Evolutionary conservation across 2,113 vertebrate species (phyloP), one percentile per base, ranked within the genome.

Genomic region (Hippocampus barbouri): DNA sequence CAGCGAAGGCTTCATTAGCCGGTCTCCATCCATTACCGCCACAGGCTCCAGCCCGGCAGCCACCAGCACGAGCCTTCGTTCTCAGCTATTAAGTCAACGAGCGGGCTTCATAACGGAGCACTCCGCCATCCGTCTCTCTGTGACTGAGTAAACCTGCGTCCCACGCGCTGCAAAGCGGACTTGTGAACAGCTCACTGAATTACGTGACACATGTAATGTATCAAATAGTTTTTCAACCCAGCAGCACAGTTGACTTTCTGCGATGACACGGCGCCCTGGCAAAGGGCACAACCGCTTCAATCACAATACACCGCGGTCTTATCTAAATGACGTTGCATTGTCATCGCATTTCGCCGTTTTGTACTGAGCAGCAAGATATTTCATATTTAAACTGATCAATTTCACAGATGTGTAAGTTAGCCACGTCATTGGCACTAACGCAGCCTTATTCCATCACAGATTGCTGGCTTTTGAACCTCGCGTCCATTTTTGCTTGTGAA

Each of bases 61-160:
- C 89, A 87, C 90, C 86, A 82, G 86, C 72, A 76, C 68, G 86
- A 80, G 38, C 20, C 91, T 85, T 83, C 90, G 84, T 90, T 88
- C 85, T 89, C 79, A 79, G 87, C 89, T 87, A 92, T 92, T 92
- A 92, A 83, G 87, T 87, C 90, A 93, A 92, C 83, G 86, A 91
- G 89, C 82, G 54, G 83, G 83, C 87, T 89, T 87, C 87, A 88
- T 91, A 91, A 90, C 47, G 56, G 73, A 74, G 66, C 84, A 76
- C 79, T 86, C 67, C 67, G 78, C 76, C 68, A 74, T 87, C 88
- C 67, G 75, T 87, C 88, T 87, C 83, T 76, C 74, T 15, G 14
- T 41, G 72, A 82, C 80, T 79, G 77, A 64, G 74, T 65, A 77
- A 62, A 78, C 68, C 67, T 68, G 21, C 69, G 61, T 5, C 45